Evolutionary conservation across 2,797 vertebrate genomes (phyloP).

Genomic region (Acropternis orthonyx): DNA sequence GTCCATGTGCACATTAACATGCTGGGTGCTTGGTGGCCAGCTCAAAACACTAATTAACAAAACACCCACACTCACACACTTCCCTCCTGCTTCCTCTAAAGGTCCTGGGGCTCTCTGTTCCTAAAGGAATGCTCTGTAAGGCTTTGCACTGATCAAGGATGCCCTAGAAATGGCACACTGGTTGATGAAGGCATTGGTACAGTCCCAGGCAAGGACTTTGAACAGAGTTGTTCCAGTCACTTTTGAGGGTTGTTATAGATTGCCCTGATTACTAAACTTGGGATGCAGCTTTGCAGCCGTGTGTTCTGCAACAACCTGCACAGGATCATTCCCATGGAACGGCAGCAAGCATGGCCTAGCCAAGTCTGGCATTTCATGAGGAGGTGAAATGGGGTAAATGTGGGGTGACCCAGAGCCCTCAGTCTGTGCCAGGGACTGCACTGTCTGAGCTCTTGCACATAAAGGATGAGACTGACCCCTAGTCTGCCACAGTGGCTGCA

Average conservation of each 20-base stretch:
- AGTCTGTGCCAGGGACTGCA: neutral
- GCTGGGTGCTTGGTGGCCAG: neutral
- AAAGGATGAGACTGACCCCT: neutral
- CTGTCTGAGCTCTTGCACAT: neutral
- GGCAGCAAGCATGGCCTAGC: neutral
- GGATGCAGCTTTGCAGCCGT: neutral
- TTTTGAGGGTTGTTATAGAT: neutral
- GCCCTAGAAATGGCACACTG: neutral
- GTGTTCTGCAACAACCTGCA: neutral
- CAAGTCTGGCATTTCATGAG: neutral
- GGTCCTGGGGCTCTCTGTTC: neutral
- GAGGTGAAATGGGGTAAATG: neutral
- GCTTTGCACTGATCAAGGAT: neutral
- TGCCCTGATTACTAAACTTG: neutral
- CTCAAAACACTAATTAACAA: neutral
- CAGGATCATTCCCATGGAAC: fast-evolving
- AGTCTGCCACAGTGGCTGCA: neutral
- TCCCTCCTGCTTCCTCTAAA: fast-evolving
- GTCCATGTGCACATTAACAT: neutral
- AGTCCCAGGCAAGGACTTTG: neutral
- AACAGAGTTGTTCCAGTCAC: neutral
- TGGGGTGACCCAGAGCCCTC: neutral
- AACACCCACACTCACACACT: neutral
- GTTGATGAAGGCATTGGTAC: too few relatives aligned
- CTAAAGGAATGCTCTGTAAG: neutral